Evolutionary conservation across 1,140 invertebrate species (phyloP).

Genomic region (Drosophila arawakana): DNA sequence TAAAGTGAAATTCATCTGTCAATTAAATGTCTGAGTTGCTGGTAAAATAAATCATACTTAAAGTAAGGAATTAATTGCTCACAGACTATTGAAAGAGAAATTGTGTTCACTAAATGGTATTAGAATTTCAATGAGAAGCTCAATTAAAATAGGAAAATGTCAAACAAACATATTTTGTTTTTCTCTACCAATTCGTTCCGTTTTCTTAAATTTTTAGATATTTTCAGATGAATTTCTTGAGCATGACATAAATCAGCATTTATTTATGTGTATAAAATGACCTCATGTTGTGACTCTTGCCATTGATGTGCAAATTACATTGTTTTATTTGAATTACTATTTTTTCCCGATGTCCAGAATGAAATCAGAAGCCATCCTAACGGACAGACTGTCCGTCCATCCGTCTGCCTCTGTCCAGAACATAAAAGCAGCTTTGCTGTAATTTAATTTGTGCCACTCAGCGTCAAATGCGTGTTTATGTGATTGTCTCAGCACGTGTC

Average conservation of each 20-base stretch:
- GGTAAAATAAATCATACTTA: no score
- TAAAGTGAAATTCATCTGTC: no score
- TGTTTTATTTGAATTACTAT: slow-evolving; percentile 82
- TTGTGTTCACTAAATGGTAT: neutral
- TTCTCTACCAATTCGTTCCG: neutral
- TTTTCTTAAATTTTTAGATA: neutral
- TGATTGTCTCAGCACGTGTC: slow-evolving; percentile 50
- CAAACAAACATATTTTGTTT: neutral
- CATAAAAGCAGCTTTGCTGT: slow-evolving; percentile 75
- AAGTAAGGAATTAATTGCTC: no score
- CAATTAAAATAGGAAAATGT: slow-evolving; percentile 19
- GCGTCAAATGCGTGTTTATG: slow-evolving; percentile 71
- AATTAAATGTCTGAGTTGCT: no score
- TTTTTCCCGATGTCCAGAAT: slow-evolving; percentile 45
- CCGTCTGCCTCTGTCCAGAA: slow-evolving; percentile 37
- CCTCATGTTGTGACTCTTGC: slow-evolving; percentile 20
- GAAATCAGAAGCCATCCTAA: slow-evolving; percentile 15
- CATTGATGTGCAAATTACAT: slow-evolving; percentile 60
- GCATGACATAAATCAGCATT: neutral
- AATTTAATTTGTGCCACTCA: slow-evolving; percentile 77
- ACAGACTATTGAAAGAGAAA: neutral
- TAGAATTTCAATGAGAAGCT: slow-evolving; percentile 32
- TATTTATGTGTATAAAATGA: neutral
- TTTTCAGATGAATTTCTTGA: slow-evolving; percentile 8
- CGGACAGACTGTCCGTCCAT: neutral